Evolutionary conservation across 2,113 vertebrate species (phyloP), one percentile per base, ranked within the genome.

Genomic region (Rostratula benghalensis): DNA sequence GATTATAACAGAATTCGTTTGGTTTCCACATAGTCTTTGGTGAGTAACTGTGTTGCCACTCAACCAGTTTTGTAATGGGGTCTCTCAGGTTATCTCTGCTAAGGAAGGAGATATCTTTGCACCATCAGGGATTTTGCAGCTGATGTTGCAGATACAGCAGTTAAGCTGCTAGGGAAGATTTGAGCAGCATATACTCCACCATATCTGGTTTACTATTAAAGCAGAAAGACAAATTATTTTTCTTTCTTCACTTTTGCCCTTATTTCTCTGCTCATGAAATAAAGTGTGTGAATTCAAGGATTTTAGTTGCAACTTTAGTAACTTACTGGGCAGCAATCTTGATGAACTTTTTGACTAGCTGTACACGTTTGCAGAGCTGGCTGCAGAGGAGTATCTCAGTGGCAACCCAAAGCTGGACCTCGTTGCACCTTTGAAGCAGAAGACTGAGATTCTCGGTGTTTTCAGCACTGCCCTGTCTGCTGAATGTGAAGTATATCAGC

Each of bases 241-340:
- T 60, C 46, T 80, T 70, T 48, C 76, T 56, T 68, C 51, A 16
- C 23, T 35, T 43, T 60, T 83, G 35, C n/a, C 67, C 18, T 45
- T 70, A 10, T 8, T 63, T 68, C 28, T 35, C 16, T 54, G 46
- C 39, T 35, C 61, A 57, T 3, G 45, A 87, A 85, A 82, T 5
- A 78, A 46, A 43, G 31, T 25, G 46, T 2, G 4, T 28, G 25
- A 76, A 78, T 68, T 35, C n/a, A 37, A 64, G 28, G 39, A 71
- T 8, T 75, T 83, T n/a, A 83, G 19, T 39, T 78, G 61, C 27
- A 97, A 76, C 2, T 13, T 27, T 5, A 82, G 37, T 73, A 85
- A 98, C 99, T 99, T 95, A 99, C 99, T 99, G 99, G n/a, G 99
- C 98, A 22, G 99, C 99, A 27, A 99, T 99, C 98, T 99, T 99